Evolutionary conservation across 2,888 invertebrate species (phyloP), one percentile per base, ranked within the genome.

Genomic region (Cenopis cana): DNA sequence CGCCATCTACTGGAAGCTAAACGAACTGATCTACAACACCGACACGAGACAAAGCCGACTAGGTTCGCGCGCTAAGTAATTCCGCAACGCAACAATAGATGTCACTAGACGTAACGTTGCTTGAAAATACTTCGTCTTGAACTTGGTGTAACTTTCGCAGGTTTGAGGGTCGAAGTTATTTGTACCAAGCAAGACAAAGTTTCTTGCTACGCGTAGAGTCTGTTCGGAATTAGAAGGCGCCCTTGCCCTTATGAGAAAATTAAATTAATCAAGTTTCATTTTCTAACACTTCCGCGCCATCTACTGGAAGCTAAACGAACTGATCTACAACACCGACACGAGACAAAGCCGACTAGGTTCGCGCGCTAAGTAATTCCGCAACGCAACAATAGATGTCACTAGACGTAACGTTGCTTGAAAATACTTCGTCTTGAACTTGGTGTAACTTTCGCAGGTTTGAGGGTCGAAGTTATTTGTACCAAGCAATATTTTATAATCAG

Each of bases 321-420:
- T 55, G 24, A 41, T 55, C 46, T 9, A n/a, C n/a, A n/a, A n/a
- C n/a, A n/a, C n/a, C n/a, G n/a, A n/a, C n/a, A n/a, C n/a, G 17
- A 56, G 11, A 46, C 41, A 24, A 54, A 18, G 54, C 9, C 12
- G 29, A 14, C 12, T n/a, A 14, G 46, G 52, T 49, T 54, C 10
- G 41, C 50, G 20, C 11, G 69, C 36, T 20, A 9, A 46, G 36
- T 17, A 46, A 11, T 36, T 8, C 36, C 17, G 49, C 4, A 18
- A 24, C 12, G 50, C 11, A 17, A 12, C 60, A 24, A 1, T 71
- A 71, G 71, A 61, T 71, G 71, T 60, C 71, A 38, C 61, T 67
- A 50, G 24, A 18, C 9, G 69, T 57, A 54, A 2, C 3, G 12
- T 29, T 33, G 20, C 10, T 49, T 38, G 2, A 14, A 10, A 46